Evolutionary conservation across 2,888 invertebrate genomes (phyloP).

Genomic region (Meandrusa payeni): DNA sequence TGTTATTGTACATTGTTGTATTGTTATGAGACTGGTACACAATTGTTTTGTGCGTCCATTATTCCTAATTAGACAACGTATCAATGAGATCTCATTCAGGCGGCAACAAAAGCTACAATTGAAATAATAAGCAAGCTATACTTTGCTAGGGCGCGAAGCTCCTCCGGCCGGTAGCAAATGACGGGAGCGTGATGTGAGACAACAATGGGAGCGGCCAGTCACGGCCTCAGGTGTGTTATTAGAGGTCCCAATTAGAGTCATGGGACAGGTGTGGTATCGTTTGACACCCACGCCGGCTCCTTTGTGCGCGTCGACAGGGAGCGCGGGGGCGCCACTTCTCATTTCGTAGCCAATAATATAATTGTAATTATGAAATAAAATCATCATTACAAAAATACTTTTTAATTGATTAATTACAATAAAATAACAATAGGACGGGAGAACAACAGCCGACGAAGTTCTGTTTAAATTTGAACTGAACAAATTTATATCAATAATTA

Average conservation of each 20-base stretch:
- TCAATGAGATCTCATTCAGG: background rate
- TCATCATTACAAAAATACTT: too few species aligned
- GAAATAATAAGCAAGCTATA: slow-evolving; percentile 5
- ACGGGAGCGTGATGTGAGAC: slow-evolving; percentile 34
- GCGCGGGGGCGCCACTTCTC: too few species aligned
- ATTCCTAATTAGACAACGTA: slow-evolving; percentile 9
- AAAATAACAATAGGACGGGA: too few species aligned
- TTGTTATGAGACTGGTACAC: too few species aligned
- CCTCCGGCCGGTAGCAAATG: slow-evolving; percentile 32
- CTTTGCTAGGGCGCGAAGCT: background rate
- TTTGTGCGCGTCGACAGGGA: background rate
- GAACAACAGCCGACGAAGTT: too few species aligned
- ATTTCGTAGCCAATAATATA: too few species aligned
- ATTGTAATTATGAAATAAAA: too few species aligned
- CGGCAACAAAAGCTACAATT: slow-evolving; percentile 12
- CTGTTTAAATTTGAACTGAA: too few species aligned
- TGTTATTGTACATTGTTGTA: too few species aligned
- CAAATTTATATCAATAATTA: too few species aligned
- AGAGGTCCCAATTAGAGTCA: slow-evolving; percentile 40
- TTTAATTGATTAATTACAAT: too few species aligned
- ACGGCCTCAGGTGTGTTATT: slow-evolving; percentile 23
- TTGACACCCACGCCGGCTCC: slow-evolving; percentile 1
- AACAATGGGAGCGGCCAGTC: slow-evolving; percentile 19
- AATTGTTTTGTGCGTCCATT: slow-evolving; percentile 2
- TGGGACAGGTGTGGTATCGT: slow-evolving; percentile 18